A percentile compares a stretch with the other conserved stretches of the same genome.
These are phyloP conservation scores for Scolopax rusticola DNA, from an alignment of 2,797 vertebrate species.

Conservation along the genomic window DNA sequence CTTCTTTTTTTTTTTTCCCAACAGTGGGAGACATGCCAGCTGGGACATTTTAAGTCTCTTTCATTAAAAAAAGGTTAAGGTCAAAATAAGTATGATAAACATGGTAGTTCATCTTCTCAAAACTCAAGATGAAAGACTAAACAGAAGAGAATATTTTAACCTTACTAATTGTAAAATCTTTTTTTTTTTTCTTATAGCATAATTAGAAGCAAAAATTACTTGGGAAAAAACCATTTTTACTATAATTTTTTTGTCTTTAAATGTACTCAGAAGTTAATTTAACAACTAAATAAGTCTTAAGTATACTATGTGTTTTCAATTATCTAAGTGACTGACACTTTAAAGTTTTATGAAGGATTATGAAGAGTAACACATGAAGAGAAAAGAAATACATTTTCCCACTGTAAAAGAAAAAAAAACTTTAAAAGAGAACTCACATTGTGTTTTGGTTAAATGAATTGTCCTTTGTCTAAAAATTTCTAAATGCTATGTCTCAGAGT, in stretches of 20 bases:
- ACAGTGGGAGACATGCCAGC: constrained; percentile 75
- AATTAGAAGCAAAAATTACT: constrained; percentile 60
- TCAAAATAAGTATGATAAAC: constrained; percentile 85
- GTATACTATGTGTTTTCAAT: constrained; percentile 78
- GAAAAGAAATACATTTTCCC: constrained; percentile 70
- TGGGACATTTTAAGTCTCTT: constrained; percentile 85
- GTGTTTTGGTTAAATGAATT: constrained; percentile 51
- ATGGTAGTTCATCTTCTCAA: constrained; percentile 81
- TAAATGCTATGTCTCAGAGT: constrained; percentile 25
- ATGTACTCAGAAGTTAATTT: constrained; percentile 71
- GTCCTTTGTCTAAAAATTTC: constrained; percentile 38
- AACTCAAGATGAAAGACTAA: constrained; percentile 80
- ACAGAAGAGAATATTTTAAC: constrained; percentile 76
- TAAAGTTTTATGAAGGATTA: constrained; percentile 77
- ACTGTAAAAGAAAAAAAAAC: neutral
- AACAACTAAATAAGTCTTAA: constrained; percentile 58
- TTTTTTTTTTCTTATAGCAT: constrained; percentile 3
- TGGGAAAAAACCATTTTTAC: constrained; percentile 55
- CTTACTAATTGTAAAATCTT: constrained; percentile 55
- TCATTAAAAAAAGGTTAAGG: constrained; percentile 85
- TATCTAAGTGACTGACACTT: constrained; percentile 79
- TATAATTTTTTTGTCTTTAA: constrained; percentile 73
- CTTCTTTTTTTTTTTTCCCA: constrained; percentile 29
- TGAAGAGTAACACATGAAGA: constrained; percentile 64
- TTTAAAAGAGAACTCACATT: constrained; percentile 47